These are phyloP conservation scores for Drosophila quinaria DNA, from an alignment of 2,888 invertebrate genomes.

Conservation along the genomic window DNA sequence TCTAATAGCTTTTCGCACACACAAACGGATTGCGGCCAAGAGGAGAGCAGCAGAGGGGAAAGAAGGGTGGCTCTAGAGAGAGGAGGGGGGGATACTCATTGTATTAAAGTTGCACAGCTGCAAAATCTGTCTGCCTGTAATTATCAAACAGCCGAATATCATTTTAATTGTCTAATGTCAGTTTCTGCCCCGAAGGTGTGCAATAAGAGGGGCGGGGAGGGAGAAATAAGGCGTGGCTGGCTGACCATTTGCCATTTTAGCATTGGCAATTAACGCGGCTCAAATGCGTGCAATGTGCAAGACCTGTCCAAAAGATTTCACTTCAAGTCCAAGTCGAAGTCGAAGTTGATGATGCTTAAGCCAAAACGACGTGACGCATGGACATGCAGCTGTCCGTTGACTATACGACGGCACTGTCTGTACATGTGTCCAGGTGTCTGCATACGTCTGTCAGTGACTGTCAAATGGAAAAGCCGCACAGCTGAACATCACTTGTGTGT, in stretches of 20 bases:
- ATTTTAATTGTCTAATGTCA: conserved; percentile 58
- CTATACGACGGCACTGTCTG: conserved; percentile 7
- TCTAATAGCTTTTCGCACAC: conserved; percentile 36
- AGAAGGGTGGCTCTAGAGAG: not conserved
- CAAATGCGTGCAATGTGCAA: conserved; percentile 46
- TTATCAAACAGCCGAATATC: conserved; percentile 60
- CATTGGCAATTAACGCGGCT: conserved; percentile 57
- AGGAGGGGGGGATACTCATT: conserved; percentile 22
- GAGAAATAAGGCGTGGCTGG: not conserved
- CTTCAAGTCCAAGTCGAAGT: not conserved
- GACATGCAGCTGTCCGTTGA: conserved; percentile 54
- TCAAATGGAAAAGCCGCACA: conserved; percentile 33
- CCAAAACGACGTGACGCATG: conserved; percentile 42
- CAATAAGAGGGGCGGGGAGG: not conserved
- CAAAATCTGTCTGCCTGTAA: conserved; percentile 44
- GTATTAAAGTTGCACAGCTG: conserved; percentile 38
- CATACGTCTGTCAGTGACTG: conserved; percentile 56
- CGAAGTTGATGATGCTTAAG: conserved; percentile 34
- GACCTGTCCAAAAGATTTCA: conserved; percentile 18
- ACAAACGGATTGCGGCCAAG: conserved; percentile 11
- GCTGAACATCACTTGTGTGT: conserved; percentile 19
- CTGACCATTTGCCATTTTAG: conserved; percentile 69
- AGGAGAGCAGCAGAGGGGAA: not conserved
- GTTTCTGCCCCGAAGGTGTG: not conserved
- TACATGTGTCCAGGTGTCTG: conserved; percentile 23